A percentile compares a stretch with the other conserved stretches of the same genome.
phyloP scores from a whole-genome alignment of 2,888 invertebrate genomes.

The Scrobipalpa atriplicella region DNA sequence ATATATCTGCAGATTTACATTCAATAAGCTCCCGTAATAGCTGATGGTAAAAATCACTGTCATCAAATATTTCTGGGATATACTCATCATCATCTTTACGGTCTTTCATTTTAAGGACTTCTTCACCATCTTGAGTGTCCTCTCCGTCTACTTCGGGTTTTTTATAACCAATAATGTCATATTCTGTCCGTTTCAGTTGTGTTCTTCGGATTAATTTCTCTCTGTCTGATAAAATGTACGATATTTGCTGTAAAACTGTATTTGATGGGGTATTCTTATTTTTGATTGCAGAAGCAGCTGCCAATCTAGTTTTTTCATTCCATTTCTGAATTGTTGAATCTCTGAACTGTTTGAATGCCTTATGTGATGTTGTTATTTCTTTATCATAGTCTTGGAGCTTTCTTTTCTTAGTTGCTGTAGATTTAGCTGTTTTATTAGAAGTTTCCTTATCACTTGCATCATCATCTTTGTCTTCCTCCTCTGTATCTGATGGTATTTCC shows the following conservation, averaged over 20 bases:
- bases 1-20: constrained; percentile 91
- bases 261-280: constrained; percentile 82
- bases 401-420: constrained; percentile 64
- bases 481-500: constrained; percentile 86
- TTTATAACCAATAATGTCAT: constrained; percentile 85
- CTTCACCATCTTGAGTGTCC: constrained; percentile 43
- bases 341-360: constrained; percentile 86
- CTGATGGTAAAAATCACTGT: constrained; percentile 98
- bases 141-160: constrained; percentile 42
- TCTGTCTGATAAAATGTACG: constrained; percentile 91
- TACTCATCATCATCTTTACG: constrained; percentile 83
- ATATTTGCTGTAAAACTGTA: constrained; percentile 90
- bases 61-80: constrained; percentile 95
- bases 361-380: constrained; percentile 81
- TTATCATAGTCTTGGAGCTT: constrained; percentile 84
- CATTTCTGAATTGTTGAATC: constrained; percentile 94
- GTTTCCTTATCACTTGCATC: constrained; percentile 46
- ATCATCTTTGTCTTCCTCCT: constrained; percentile 56
- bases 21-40: constrained; percentile 95
- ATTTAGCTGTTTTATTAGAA: constrained; percentile 42
- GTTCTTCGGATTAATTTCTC: constrained; percentile 90
- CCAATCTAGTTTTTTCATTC: constrained; percentile 95
- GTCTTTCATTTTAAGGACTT: constrained; percentile 46
- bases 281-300: constrained; percentile 85
- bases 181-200: constrained; percentile 89